Conservation (phyloP, 2,888 invertebrate genomes). For the Spilosoma lubricipeda region DNA sequence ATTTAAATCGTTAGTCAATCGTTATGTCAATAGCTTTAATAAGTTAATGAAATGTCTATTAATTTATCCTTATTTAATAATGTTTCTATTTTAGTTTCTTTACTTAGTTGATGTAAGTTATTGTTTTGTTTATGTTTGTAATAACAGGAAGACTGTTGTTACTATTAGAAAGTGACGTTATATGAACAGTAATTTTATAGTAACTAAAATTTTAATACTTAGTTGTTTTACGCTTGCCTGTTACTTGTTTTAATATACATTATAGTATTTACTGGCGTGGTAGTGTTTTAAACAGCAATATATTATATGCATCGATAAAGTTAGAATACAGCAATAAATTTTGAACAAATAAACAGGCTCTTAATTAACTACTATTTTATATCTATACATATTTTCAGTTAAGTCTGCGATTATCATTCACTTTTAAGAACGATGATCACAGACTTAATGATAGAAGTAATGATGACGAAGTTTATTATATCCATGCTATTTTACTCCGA, state of each 20-base stretch:
- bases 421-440: background rate
- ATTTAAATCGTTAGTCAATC: background rate
- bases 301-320: background rate
- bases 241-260: background rate
- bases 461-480: background rate
- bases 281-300: background rate
- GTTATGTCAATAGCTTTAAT: background rate
- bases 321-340: background rate
- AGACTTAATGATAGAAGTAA: background rate
- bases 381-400: background rate
- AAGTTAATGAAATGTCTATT: background rate
- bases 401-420: background rate
- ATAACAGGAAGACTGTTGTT: background rate
- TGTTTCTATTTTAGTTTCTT: background rate
- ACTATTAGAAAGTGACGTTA: background rate
- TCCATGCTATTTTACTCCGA: background rate
- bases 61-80: background rate
- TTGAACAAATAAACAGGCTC: background rate
- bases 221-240: background rate
- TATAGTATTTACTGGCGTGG: background rate
- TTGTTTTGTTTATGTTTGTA: constrained; percentile 3
- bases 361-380: background rate
- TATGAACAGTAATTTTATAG: background rate
- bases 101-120: background rate
- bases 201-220: background rate